Evolutionary conservation across 2,113 vertebrate species (phyloP).

Genomic region (Mohoua ochrocephala): DNA sequence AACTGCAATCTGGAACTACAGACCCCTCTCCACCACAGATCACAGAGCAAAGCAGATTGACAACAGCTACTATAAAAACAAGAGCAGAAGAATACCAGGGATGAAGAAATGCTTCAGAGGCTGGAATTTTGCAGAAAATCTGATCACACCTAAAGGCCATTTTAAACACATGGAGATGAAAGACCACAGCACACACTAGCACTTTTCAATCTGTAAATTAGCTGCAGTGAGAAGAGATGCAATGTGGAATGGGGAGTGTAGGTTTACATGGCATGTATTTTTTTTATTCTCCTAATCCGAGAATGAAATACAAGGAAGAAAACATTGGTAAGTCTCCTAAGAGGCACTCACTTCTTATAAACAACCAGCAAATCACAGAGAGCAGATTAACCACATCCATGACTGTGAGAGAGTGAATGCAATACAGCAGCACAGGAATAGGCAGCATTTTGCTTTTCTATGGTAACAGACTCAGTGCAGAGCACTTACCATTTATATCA

Average conservation of each 20-base stretch:
- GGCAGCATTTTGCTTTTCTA: background rate
- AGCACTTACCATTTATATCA: background rate
- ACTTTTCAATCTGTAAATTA: background rate
- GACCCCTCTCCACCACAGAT: background rate
- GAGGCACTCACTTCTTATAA: background rate
- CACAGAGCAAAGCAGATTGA: background rate
- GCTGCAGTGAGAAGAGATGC: background rate
- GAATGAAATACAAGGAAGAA: background rate
- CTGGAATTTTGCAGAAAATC: background rate
- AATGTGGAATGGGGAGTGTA: background rate
- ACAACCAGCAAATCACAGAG: background rate
- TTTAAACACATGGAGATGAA: background rate
- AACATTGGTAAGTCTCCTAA: background rate
- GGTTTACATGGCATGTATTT: background rate
- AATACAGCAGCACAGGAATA: background rate
- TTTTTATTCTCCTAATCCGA: background rate
- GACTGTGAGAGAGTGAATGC: background rate
- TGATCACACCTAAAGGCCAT: background rate
- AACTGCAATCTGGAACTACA: background rate
- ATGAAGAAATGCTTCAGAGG: background rate
- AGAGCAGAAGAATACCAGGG: background rate
- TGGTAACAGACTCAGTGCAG: background rate
- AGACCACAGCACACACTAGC: background rate
- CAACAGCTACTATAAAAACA: background rate
- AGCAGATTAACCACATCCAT: background rate